Evolutionary conservation across 1,140 invertebrate species (phyloP), one percentile per base, ranked within the genome.

Genomic region (Drosophila eugracilis): DNA sequence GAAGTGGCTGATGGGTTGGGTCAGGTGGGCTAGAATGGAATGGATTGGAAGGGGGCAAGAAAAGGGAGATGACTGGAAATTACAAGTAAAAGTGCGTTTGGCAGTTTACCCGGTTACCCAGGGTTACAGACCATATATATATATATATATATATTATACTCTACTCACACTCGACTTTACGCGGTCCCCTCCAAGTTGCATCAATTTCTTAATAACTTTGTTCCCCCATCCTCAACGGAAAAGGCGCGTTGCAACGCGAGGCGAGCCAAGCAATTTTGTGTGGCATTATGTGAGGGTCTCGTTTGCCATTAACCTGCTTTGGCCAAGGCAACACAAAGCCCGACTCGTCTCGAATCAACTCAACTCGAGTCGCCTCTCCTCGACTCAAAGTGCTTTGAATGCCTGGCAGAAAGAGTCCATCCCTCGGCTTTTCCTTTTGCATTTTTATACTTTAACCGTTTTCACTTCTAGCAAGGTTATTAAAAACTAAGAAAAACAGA

Each of bases 131-230:
- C 14, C 52, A 44, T 36, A 58, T 19, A 4, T 7, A 37, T 9
- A 9, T 37, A 17, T 17, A 37, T 17, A 17, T 37, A 54, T 44
- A 60, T 36, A 37, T 12, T n/a, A 36, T 57, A 15, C n/a, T n/a
- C n/a, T 5, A 28, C 41, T 37, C 48, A 32, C 22, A 28, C 24
- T 44, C 7, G 12, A 14, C 17, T 17, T 5, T n/a, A 17, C 32
- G 15, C 50, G 5, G 17, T 41, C 58, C 52, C 45, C 49, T 53
- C 32, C 28, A 54, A 41, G 58, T 69, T 85, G 80, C 80, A 85
- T 86, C 80, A 86, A 81, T 86, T 85, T 86, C 73, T 85, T 86
- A 85, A 85, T 86, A 85, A 86, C 77, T 86, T 81, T 77, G 47
- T 48, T 67, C 37, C 69, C 59, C 75, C 50, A 37, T 53, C 22